Percentiles rank a stretch among this genome's conserved stretches.
Evolutionary conservation across 2,797 vertebrate genomes (phyloP).

Genomic region (Lophura swinhoii): DNA sequence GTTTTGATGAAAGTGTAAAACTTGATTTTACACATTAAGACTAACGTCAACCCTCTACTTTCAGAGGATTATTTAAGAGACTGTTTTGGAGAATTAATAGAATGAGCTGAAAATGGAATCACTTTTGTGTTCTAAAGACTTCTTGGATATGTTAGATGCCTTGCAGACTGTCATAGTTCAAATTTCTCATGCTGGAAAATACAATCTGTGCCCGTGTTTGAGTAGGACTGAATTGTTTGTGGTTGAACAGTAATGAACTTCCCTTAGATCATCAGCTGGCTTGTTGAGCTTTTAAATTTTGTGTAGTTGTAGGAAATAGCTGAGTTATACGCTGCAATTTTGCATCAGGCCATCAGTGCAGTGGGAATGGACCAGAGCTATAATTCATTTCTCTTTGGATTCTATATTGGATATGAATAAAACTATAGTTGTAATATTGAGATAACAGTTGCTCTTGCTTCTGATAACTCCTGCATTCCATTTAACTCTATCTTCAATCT

Average conservation of each 20-base stretch:
- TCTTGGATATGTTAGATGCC: background rate
- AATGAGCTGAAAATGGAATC: conserved; percentile 3
- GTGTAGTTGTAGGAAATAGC: conserved; percentile 6
- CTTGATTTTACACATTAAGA: conserved; percentile 38
- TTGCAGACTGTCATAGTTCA: background rate
- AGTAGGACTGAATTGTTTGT: conserved; percentile 8
- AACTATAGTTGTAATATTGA: background rate
- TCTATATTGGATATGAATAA: background rate
- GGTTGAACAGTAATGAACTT: conserved; percentile 7
- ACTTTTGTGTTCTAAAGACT: background rate
- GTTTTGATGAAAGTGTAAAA: conserved; percentile 30
- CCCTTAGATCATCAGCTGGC: background rate
- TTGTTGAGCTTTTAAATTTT: conserved; percentile 26
- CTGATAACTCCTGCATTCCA: conserved; percentile 6
- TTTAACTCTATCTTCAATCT: conserved; percentile 17
- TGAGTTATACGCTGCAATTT: conserved; percentile 37
- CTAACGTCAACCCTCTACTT: conserved; percentile 8
- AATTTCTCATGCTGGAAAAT: conserved; percentile 24
- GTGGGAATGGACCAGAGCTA: background rate
- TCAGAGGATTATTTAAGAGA: conserved; percentile 33
- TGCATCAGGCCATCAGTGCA: background rate
- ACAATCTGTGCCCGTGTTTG: background rate
- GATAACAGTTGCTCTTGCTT: conserved; percentile 8
- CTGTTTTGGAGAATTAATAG: conserved; percentile 18
- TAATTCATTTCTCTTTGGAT: background rate